Conservation (phyloP, 2,888 invertebrate species). For the Pandemis cinnamomeana region DNA sequence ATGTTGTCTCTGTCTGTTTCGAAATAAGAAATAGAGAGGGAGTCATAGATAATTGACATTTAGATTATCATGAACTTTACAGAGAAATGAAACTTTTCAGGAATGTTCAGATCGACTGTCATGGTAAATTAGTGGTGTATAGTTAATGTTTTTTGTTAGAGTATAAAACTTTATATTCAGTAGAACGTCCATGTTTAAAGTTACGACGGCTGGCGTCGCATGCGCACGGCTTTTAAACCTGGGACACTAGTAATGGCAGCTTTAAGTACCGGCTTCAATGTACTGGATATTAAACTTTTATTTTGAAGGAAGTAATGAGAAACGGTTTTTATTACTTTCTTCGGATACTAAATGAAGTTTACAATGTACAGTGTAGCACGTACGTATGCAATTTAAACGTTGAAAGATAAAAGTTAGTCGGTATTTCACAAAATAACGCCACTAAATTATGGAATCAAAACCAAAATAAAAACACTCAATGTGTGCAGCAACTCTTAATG, state of each 20-base stretch:
- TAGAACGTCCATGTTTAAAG: not conserved
- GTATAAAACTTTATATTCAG: not conserved
- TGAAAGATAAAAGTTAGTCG: not conserved
- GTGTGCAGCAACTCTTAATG: conserved; percentile 7
- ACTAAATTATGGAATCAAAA: not conserved
- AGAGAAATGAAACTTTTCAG: too few species aligned
- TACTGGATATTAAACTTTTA: conserved; percentile 20
- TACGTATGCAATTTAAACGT: not conserved
- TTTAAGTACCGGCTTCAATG: conserved; percentile 16
- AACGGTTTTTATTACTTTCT: conserved; percentile 6
- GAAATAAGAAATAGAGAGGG: too few species aligned
- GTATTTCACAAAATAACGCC: not conserved
- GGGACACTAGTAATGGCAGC: conserved; percentile 1
- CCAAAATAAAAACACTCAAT: not conserved
- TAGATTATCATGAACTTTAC: too few species aligned
- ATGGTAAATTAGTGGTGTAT: too few species aligned
- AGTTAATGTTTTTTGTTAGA: too few species aligned
- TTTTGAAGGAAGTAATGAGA: conserved; percentile 10
- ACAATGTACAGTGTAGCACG: conserved; percentile 3
- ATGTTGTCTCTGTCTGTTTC: too few species aligned
- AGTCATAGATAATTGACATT: too few species aligned
- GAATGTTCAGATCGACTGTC: too few species aligned
- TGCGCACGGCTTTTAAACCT: not conserved
- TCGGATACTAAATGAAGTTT: conserved; percentile 5
- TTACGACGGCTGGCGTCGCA: not conserved